Evolutionary conservation across 2,888 invertebrate genomes (phyloP).

Genomic region (Netelia fuscicornis): DNA sequence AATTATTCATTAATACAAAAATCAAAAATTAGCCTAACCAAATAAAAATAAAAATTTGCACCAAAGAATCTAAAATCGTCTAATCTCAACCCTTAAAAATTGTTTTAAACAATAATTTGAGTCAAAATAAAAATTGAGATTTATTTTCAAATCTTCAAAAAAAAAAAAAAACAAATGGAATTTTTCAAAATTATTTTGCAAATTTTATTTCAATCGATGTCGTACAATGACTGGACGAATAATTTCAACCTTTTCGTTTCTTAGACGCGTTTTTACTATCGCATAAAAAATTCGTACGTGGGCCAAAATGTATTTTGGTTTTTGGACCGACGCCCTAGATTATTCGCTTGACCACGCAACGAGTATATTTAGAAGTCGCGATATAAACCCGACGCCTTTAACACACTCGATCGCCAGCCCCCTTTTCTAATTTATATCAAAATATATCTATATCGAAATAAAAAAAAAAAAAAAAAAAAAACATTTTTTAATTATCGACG

Average conservation of each 20-base stretch:
- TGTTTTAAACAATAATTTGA: too few relatives aligned
- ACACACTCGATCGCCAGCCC: constrained; percentile 37
- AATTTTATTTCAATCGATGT: too few relatives aligned
- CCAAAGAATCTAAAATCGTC: not conserved
- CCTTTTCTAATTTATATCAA: constrained; percentile 31
- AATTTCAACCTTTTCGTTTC: not conserved
- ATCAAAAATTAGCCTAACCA: not conserved
- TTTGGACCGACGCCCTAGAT: constrained; percentile 80
- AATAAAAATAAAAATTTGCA: not conserved
- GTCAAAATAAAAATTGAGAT: too few relatives aligned
- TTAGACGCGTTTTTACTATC: not conserved
- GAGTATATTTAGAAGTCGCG: constrained; percentile 81
- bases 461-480: not conserved
- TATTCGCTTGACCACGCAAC: constrained; percentile 80
- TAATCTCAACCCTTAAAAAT: not conserved
- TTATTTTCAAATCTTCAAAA: too few relatives aligned
- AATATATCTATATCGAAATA: not conserved
- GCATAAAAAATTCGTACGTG: constrained; percentile 25
- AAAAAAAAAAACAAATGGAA: too few relatives aligned
- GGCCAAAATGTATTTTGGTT: constrained; percentile 76
- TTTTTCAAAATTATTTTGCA: too few relatives aligned
- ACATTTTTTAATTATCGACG: not conserved
- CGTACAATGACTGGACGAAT: too few relatives aligned
- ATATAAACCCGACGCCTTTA: constrained; percentile 45
- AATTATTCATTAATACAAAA: not conserved